These are phyloP conservation scores for Apantesis nais DNA, from an alignment of 2,888 invertebrate species.

Conservation along the genomic window DNA sequence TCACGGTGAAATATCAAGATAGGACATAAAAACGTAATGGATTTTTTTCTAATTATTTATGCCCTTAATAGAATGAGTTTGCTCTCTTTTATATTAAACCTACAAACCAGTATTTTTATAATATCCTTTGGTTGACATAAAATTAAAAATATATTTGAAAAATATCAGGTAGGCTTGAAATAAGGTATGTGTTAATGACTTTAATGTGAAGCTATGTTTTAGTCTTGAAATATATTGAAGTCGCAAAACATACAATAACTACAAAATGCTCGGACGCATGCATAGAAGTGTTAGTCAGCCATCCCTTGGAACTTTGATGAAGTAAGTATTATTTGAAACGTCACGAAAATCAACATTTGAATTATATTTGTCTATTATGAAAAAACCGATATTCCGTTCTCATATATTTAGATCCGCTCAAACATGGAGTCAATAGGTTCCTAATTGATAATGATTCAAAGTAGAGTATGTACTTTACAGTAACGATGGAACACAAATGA, in stretches of 20 bases:
- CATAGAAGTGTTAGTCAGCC: constrained; percentile 69
- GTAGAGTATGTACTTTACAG: neutral
- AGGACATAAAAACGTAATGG: constrained; percentile 51
- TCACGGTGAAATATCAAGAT: constrained; percentile 61
- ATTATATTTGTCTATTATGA: neutral
- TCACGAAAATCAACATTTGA: neutral
- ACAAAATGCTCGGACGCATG: constrained; percentile 36
- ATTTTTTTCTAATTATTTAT: constrained; percentile 52
- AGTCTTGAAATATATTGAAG: neutral
- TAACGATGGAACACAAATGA: constrained; percentile 27
- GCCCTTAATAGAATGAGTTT: constrained; percentile 40
- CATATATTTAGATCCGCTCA: neutral
- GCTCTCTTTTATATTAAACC: constrained; percentile 46
- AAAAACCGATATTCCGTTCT: neutral
- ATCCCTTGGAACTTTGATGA: constrained; percentile 64
- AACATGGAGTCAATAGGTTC: neutral
- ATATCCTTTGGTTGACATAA: constrained; percentile 21
- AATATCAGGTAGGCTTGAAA: constrained; percentile 19
- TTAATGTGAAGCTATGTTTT: neutral
- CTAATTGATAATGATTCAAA: neutral
- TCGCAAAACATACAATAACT: neutral
- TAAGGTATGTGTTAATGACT: neutral
- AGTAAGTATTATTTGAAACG: constrained; percentile 46
- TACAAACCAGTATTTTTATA: constrained; percentile 42
- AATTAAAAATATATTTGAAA: constrained; percentile 10